Percentiles rank a stretch among this genome's conserved stretches.
These are phyloP conservation scores for Pangasius djambal DNA, from an alignment of 2,797 vertebrate species.

Conservation along the genomic window DNA sequence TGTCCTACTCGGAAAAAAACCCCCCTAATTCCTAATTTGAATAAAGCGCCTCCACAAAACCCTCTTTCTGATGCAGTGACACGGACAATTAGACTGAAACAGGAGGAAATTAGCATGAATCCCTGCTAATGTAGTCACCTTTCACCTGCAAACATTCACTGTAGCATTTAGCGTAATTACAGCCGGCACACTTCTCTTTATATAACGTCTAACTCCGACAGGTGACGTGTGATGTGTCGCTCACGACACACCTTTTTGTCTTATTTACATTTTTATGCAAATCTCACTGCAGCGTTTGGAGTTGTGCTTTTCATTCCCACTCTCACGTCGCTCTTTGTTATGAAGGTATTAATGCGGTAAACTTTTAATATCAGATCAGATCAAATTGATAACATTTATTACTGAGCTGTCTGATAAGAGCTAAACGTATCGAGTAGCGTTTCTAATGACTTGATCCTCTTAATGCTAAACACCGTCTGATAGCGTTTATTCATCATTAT, in stretches of 20 bases:
- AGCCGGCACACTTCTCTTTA: not conserved
- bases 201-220: not conserved
- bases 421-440: not conserved
- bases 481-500: not conserved
- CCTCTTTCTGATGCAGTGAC: constrained; percentile 16
- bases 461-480: not conserved
- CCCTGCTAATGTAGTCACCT: constrained; percentile 21
- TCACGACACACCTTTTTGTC: not conserved
- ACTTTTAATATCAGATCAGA: not conserved
- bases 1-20: not conserved
- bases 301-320: not conserved
- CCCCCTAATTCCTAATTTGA: constrained; percentile 2
- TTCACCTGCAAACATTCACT: constrained; percentile 24
- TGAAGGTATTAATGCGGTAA: not conserved
- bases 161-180: constrained; percentile 23
- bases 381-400: not conserved
- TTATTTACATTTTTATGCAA: constrained; percentile 30
- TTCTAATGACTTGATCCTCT: not conserved
- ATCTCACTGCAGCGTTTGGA: not conserved
- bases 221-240: constrained; percentile 1
- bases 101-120: constrained; percentile 27
- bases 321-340: not conserved
- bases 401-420: not conserved
- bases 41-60: constrained; percentile 2
- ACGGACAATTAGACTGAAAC: constrained; percentile 26